These are phyloP conservation scores for Lobophora halterata DNA, from an alignment of 2,888 invertebrate species.

Conservation along the genomic window DNA sequence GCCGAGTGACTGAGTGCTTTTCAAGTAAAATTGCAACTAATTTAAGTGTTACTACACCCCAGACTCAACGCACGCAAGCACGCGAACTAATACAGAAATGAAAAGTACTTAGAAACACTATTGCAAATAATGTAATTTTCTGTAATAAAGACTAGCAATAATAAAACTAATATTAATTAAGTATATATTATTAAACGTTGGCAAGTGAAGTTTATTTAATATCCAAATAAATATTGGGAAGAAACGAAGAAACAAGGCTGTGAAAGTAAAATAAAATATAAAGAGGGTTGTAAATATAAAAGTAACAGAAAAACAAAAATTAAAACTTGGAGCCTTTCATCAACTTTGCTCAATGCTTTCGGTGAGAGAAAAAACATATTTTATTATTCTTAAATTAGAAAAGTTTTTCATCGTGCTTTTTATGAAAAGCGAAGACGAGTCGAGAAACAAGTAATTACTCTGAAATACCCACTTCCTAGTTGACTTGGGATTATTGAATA, in stretches of 20 bases:
- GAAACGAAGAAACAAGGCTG: conserved; percentile 21
- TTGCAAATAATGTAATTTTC: conserved; percentile 20
- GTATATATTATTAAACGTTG: too few relatives aligned
- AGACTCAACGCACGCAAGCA: conserved; percentile 72
- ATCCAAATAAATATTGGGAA: conserved; percentile 6
- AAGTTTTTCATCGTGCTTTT: conserved; percentile 62
- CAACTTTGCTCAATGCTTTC: conserved; percentile 59
- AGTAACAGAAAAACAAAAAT: conserved; percentile 66
- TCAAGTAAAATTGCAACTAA: conserved; percentile 77
- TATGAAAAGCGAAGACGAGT: conserved; percentile 48
- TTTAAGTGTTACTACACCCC: conserved; percentile 73
- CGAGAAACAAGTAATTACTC: conserved; percentile 43
- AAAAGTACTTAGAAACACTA: conserved; percentile 18
- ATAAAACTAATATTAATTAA: too few relatives aligned
- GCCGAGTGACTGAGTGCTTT: conserved; percentile 56
- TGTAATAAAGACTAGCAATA: not conserved
- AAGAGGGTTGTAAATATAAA: conserved; percentile 61
- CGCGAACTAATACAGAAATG: conserved; percentile 52
- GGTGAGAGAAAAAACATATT: conserved; percentile 61
- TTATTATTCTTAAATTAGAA: conserved; percentile 73
- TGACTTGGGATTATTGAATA: conserved; percentile 21
- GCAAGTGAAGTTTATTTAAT: too few relatives aligned
- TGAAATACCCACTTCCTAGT: conserved; percentile 24
- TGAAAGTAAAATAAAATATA: conserved; percentile 53
- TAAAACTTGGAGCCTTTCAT: conserved; percentile 68